Percentiles rank a stretch among this genome's conserved stretches.
These are phyloP conservation scores for Caenorhabditis wallacei DNA, from an alignment of 2,888 invertebrate species.

Conservation along the genomic window DNA sequence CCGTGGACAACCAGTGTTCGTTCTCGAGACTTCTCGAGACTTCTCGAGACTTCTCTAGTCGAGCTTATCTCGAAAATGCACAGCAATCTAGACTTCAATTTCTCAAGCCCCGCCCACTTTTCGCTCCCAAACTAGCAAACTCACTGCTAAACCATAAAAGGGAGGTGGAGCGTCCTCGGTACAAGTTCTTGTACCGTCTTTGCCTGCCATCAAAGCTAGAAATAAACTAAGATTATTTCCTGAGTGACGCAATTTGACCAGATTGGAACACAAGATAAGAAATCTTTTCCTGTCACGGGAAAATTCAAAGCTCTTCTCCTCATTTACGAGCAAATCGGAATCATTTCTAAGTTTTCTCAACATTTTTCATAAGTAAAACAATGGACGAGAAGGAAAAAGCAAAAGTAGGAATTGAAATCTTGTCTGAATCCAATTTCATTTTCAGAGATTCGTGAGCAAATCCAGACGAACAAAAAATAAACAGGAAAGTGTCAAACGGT, in stretches of 20 bases:
- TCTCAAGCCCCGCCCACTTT: neutral
- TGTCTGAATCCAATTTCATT: neutral
- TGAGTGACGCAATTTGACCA: neutral
- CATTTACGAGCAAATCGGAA: neutral
- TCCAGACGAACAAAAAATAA: constrained; percentile 7
- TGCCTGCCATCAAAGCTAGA: constrained; percentile 31
- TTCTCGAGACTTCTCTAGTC: too few species aligned
- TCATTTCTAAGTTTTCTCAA: neutral
- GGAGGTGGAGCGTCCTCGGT: constrained; percentile 12
- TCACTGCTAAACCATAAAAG: constrained; percentile 53
- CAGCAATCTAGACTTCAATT: too few species aligned
- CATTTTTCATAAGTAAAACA: neutral
- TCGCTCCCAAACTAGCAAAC: neutral
- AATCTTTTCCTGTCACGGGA: neutral
- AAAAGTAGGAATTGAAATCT: constrained; percentile 9
- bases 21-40: too few species aligned
- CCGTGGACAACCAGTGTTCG: too few species aligned
- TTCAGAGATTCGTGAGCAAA: constrained; percentile 42
- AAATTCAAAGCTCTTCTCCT: neutral
- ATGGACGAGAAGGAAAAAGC: constrained; percentile 35
- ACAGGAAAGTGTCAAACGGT: constrained; percentile 4
- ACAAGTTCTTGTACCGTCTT: constrained; percentile 39
- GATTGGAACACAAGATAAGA: neutral
- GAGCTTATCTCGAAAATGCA: too few species aligned
- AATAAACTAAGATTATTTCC: neutral